Evolutionary conservation across 2,113 vertebrate species (phyloP).

Genomic region (Psettodes erumei): DNA sequence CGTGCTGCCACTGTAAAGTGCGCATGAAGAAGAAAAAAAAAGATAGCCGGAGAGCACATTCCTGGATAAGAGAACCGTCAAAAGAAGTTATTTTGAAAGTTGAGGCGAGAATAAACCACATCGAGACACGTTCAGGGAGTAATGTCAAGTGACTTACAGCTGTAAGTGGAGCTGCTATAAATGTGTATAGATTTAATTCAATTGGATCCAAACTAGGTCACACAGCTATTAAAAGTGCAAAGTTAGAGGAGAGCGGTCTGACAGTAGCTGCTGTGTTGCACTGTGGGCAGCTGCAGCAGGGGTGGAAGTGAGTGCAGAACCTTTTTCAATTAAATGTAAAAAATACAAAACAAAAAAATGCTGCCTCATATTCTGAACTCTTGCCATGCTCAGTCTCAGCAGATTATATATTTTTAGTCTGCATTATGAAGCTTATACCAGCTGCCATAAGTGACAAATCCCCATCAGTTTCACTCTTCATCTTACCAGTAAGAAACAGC

Average conservation of each 20-base stretch:
- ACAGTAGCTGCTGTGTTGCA: conserved; percentile 46
- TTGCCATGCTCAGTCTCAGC: conserved; percentile 10
- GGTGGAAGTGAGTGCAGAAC: conserved; percentile 8
- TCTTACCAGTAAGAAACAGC: conserved; percentile 3
- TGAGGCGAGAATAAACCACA: conserved; percentile 52
- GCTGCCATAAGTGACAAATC: conserved; percentile 33
- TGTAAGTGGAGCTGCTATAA: conserved; percentile 66
- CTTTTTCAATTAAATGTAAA: conserved; percentile 55
- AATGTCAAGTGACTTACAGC: conserved; percentile 66
- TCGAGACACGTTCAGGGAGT: conserved; percentile 51
- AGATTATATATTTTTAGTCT: conserved; percentile 35
- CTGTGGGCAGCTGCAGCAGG: conserved; percentile 40
- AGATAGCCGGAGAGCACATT: conserved; percentile 29
- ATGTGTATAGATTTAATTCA: conserved; percentile 69
- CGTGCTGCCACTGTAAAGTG: neutral
- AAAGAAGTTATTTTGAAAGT: conserved; percentile 50
- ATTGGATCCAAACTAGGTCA: conserved; percentile 76
- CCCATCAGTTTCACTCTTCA: conserved; percentile 20
- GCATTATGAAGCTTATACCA: conserved; percentile 1
- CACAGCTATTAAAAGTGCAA: conserved; percentile 71
- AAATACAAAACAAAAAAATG: conserved; percentile 51
- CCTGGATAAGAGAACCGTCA: conserved; percentile 34
- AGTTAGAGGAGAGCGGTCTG: conserved; percentile 60
- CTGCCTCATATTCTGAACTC: conserved; percentile 24
- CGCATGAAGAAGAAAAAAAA: neutral